Base-by-base conservation (phyloP, 2,113 vertebrate genomes). In the Vombatus ursinus region DNA sequence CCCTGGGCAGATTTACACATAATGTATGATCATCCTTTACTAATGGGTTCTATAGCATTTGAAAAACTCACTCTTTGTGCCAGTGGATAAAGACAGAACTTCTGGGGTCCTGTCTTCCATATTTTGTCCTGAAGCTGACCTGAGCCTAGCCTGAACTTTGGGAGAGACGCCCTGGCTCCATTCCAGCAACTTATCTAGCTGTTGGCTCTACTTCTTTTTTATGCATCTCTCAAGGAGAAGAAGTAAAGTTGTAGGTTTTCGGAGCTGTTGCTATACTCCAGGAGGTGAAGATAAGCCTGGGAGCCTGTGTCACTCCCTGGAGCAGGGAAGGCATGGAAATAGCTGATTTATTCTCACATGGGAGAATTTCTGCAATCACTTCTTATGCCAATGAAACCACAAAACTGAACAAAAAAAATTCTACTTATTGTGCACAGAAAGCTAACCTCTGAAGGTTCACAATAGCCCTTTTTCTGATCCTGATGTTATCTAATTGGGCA, bases 201-300 rank as follows among this genome's bases (percentile, higher is more conserved):
- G 44, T 92, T n/a, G 47, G 49, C 77, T 49, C 16, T 16, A 44
- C 51, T 25, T 61, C 47, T 37, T 50, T 49, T 0, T 0, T 50
- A 84, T 48, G 54, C n/a, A 57, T 23, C 11, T 61, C 11, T 68
- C 12, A 16, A 3, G 31, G 26, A 37, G 37, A 31, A 94, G 54
- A 52, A 51, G 14, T 31, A 44, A 95, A 50, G 11, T 2, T 68
- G 52, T 23, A 28, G 57, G 93, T 68, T 93, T 93, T 94, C 57
- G 84, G 50, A 19, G 23, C 14, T 12, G 31, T 89, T 54, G 0
- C 4, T 8, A 9, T 0, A 0, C 11, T 23, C 2, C 8, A 57
- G 24, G 25, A 89, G 50, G 26, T 16, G 51, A n/a, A 91, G 11
- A 44, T 51, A 23, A 37, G 25, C 0, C n/a, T n/a, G 51, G 48